phyloP scores from a whole-genome alignment of 2,113 vertebrate genomes.

The Eublepharis macularius region DNA sequence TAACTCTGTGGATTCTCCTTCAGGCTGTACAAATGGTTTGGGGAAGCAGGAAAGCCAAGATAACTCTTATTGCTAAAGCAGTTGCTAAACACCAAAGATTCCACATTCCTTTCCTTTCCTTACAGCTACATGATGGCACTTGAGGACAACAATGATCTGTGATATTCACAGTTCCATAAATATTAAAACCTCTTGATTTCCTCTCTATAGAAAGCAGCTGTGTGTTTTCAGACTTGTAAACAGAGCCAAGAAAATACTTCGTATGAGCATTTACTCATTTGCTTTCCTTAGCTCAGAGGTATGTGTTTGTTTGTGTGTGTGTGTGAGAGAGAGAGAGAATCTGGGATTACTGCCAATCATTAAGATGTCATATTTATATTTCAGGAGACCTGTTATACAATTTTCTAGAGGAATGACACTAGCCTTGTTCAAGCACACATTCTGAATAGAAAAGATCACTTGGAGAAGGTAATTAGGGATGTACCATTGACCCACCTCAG shows the following conservation, averaged over 20 bases:
- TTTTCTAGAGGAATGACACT: background rate
- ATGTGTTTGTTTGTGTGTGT: too few relatives aligned
- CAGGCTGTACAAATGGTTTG: background rate
- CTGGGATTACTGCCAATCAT: conserved; percentile 8
- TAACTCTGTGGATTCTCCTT: background rate
- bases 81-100: conserved; percentile 31
- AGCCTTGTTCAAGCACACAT: background rate
- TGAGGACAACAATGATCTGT: conserved; percentile 61
- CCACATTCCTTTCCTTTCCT: conserved; percentile 38
- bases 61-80: conserved; percentile 1
- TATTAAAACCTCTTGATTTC: conserved; percentile 58
- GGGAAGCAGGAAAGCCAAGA: background rate
- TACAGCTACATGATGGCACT: conserved; percentile 48
- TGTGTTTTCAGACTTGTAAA: conserved; percentile 56
- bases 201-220: conserved; percentile 33
- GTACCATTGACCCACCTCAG: too few relatives aligned
- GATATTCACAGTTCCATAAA: conserved; percentile 55
- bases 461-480: background rate
- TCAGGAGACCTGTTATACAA: conserved; percentile 18
- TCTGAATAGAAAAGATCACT: background rate
- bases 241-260: conserved; percentile 40
- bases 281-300: conserved; percentile 5
- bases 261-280: conserved; percentile 28
- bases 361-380: conserved; percentile 48
- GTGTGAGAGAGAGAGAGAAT: background rate